Evolutionary conservation across 2,797 vertebrate species (phyloP).

Genomic region (Eupleurogrammus muticus): DNA sequence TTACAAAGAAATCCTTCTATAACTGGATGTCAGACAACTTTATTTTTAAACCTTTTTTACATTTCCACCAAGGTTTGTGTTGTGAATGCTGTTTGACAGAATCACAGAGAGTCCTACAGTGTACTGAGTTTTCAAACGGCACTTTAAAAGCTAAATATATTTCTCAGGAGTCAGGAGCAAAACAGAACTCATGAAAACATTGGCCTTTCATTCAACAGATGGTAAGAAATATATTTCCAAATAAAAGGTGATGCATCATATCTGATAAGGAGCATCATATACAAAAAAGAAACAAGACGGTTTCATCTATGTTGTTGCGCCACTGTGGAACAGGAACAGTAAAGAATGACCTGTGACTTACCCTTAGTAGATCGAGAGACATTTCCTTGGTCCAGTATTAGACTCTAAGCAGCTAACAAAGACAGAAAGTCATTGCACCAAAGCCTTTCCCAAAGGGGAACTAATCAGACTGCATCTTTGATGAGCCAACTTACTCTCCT

Average conservation of each 20-base stretch:
- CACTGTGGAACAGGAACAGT: constrained; percentile 4
- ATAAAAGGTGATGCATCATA: too few species aligned
- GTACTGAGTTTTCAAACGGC: too few species aligned
- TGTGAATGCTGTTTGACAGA: too few species aligned
- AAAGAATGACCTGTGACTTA: neutral
- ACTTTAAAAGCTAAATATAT: too few species aligned
- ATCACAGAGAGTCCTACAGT: too few species aligned
- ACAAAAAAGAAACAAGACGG: neutral
- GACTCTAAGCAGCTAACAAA: constrained; percentile 21
- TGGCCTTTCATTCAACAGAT: too few species aligned
- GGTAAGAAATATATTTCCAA: too few species aligned
- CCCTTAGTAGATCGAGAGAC: neutral
- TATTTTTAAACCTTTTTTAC: too few species aligned
- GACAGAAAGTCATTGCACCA: constrained; percentile 6
- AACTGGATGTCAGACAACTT: constrained; percentile 18
- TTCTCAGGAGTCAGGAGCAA: too few species aligned
- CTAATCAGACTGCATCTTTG: constrained; percentile 31
- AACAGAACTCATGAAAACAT: too few species aligned
- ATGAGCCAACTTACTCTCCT: constrained; percentile 16
- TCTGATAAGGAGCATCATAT: neutral
- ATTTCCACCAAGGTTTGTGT: too few species aligned
- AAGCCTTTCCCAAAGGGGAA: constrained; percentile 22
- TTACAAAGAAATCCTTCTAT: constrained; percentile 56
- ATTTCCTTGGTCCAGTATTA: constrained; percentile 1
- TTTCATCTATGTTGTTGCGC: neutral